These are phyloP conservation scores for Sarcophaga carnaria DNA, from an alignment of 2,888 invertebrate species.

Conservation along the genomic window DNA sequence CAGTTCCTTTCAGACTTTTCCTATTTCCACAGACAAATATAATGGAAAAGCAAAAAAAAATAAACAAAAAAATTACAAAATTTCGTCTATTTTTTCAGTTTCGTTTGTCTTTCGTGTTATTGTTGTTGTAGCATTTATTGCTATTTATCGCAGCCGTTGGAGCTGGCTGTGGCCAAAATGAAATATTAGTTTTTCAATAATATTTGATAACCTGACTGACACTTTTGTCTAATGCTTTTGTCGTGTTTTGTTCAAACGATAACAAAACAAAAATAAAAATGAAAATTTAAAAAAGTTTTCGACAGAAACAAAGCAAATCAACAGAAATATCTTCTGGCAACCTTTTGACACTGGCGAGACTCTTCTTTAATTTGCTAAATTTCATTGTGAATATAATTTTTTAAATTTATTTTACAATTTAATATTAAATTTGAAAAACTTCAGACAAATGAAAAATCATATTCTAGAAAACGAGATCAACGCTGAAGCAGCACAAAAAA, in stretches of 20 bases:
- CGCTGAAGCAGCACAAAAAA: no score
- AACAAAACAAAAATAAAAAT: constrained; percentile 35
- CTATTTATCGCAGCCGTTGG: constrained; percentile 71
- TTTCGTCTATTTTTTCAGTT: constrained; percentile 20
- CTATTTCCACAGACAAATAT: neutral
- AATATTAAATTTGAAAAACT: no score
- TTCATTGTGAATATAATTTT: no score
- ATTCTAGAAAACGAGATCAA: no score
- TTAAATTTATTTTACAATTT: no score
- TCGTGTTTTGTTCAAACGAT: constrained; percentile 65
- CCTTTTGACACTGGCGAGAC: constrained; percentile 12
- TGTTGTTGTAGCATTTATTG: constrained; percentile 12
- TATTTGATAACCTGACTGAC: constrained; percentile 76
- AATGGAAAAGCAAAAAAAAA: neutral
- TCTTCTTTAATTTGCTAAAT: no score
- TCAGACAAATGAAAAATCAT: no score
- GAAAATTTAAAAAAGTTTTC: no score
- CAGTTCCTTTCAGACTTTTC: neutral
- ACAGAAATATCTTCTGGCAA: constrained; percentile 36
- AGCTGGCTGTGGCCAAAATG: constrained; percentile 72
- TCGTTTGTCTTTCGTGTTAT: constrained; percentile 8
- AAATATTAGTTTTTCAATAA: constrained; percentile 78
- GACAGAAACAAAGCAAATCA: no score
- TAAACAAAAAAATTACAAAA: neutral
- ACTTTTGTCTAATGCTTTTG: constrained; percentile 72